Percentiles rank a stretch among this genome's conserved stretches.
phyloP scores from a whole-genome alignment of 1,140 invertebrate genomes.

The Battus philenor region DNA sequence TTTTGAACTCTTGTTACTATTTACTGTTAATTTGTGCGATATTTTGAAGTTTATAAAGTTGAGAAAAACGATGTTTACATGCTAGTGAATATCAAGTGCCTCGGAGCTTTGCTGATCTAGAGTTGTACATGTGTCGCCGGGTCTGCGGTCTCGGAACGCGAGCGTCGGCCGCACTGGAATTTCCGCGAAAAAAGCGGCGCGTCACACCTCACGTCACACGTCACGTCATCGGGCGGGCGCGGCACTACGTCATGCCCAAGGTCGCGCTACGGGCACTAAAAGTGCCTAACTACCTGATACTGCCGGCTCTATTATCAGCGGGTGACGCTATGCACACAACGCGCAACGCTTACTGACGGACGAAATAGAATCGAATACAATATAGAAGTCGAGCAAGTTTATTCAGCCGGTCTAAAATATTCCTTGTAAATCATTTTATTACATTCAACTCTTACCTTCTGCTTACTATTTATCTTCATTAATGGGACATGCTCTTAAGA shows the following conservation, averaged over 20 bases:
- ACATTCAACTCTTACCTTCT: too few relatives aligned
- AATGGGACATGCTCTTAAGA: too few relatives aligned
- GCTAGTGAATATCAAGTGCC: too few relatives aligned
- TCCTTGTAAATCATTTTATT: too few relatives aligned
- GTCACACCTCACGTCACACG: constrained; percentile 55
- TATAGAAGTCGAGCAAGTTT: too few relatives aligned
- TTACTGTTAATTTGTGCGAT: too few relatives aligned
- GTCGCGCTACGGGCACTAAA: constrained; percentile 27
- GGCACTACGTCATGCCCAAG: constrained; percentile 50
- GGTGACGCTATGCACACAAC: not conserved
- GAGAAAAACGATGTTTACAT: too few relatives aligned
- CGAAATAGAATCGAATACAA: constrained; percentile 1
- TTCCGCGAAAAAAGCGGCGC: constrained; percentile 68
- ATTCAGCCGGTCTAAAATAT: too few relatives aligned
- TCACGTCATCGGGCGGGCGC: constrained; percentile 23
- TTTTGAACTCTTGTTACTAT: too few relatives aligned
- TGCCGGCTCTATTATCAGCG: constrained; percentile 17
- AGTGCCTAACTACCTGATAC: constrained; percentile 20
- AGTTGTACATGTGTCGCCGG: not conserved
- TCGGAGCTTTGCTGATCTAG: too few relatives aligned
- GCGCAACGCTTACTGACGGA: constrained; percentile 7
- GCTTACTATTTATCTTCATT: too few relatives aligned
- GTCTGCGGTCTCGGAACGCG: constrained; percentile 26
- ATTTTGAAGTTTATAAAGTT: too few relatives aligned
- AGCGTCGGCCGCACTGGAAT: constrained; percentile 57